Evolutionary conservation across 64 coral and sea anemone species (phyloP), one percentile per base, ranked within the genome.

Genomic region (Montipora efflorescens): DNA sequence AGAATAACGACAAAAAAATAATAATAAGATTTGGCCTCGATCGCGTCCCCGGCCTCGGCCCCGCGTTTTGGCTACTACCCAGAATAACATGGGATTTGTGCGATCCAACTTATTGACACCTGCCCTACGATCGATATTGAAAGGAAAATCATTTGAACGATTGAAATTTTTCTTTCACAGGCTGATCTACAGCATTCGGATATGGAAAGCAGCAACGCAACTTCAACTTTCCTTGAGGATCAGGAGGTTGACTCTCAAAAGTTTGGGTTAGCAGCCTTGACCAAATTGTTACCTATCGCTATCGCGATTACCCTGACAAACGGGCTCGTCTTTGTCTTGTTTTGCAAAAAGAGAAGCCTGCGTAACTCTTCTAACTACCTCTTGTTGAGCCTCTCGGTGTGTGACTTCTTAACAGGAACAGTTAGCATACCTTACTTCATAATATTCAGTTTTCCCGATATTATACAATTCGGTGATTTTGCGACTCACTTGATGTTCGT

Each of bases 311-410:
- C 76, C 58, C 3, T 93, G 0, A 80, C 51, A 6, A 96, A 96
- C n/a, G 78, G 95, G 61, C 45, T 93, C 11, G 95, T 96, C 48
- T 90, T 96, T 16, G 44, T 93, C 20, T 36, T 96, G 5, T 96
- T 96, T 88, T 78, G 18, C 15, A 83, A 25, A 58, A 89, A 18
- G 79, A 89, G 72, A 78, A 47, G 5, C 21, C 72, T 96, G 3
- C 87, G 91, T 3, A 93, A 85, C 22, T 22, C 95, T 10, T 76
- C 90, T 10, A 96, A 96, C 80, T 93, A 93, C 91, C 75, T 93
- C n/a, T 69, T 96, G 18, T 23, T 96, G n/a, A 89, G 95, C 22
- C 78, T 96, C 2, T 86, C 95, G 11, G 52, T 90, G 3, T 89
- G 74, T 9, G 95, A 96, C 79, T 93, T 96, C 16, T 79, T 96